phyloP scores from a whole-genome alignment of 2,113 vertebrate genomes.

The Eulemur macaco region DNA sequence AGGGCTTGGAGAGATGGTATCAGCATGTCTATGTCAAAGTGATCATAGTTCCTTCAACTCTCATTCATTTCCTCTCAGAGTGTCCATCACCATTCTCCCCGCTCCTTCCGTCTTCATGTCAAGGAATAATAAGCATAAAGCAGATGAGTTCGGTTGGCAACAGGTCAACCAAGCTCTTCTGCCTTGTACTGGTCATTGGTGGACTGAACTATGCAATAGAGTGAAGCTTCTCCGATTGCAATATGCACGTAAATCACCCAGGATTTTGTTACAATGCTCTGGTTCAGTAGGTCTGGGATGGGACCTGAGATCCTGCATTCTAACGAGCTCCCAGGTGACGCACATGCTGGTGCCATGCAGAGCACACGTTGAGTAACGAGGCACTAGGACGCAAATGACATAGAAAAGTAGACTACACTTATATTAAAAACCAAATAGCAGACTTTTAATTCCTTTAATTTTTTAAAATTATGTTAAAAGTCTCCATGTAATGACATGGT shows the following conservation, averaged over 20 bases:
- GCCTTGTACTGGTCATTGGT: rapidly evolving
- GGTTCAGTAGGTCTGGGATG: not conserved
- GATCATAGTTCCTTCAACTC: not conserved
- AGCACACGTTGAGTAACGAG: not conserved
- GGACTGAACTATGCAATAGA: not conserved
- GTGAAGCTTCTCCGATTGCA: not conserved
- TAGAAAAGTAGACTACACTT: not conserved
- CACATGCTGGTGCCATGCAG: not conserved
- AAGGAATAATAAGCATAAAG: not conserved
- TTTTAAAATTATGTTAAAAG: not conserved
- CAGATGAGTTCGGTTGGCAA: not conserved
- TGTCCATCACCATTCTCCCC: not conserved
- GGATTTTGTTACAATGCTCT: not conserved
- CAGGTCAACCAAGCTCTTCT: not conserved
- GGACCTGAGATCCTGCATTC: not conserved
- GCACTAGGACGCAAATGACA: not conserved
- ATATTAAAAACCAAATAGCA: not conserved
- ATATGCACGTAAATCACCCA: rapidly evolving
- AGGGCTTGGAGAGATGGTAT: not conserved
- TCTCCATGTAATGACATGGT: not conserved
- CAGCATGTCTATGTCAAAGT: not conserved
- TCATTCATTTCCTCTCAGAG: no score
- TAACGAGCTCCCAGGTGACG: not conserved
- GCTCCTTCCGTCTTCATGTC: no score
- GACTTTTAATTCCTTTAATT: not conserved